A percentile compares a stretch with the other conserved stretches of the same genome.
Conservation (phyloP, 64 coral and sea anemone genomes). For the Orbicella faveolata region DNA sequence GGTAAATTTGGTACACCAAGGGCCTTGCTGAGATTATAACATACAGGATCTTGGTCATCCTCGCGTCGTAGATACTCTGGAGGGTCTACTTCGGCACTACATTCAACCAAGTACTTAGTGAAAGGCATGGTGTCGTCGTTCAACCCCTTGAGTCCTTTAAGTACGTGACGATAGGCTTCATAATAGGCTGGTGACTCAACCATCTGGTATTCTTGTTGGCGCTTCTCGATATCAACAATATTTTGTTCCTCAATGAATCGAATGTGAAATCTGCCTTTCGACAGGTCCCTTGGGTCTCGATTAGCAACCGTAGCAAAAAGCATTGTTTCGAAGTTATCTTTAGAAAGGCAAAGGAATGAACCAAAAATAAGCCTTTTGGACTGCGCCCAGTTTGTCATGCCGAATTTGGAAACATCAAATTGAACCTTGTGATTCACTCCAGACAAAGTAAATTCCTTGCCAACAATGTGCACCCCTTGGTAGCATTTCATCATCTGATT, state of each 20-base stretch:
- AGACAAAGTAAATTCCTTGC: constrained; percentile 46
- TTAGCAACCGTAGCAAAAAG: constrained; percentile 73
- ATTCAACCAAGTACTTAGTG: constrained; percentile 22
- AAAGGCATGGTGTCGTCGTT: constrained; percentile 49
- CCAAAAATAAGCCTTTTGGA: constrained; percentile 50
- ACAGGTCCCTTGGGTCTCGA: constrained; percentile 26
- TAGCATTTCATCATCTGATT: constrained; percentile 72
- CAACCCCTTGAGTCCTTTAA: constrained; percentile 56
- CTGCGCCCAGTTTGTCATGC: constrained; percentile 45
- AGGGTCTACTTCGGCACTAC: constrained; percentile 28
- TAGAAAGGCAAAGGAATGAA: constrained; percentile 82
- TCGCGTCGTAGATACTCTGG: constrained; percentile 36
- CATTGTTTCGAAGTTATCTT: constrained; percentile 71
- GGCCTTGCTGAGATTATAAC: constrained; percentile 42
- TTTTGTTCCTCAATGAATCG: constrained; percentile 40
- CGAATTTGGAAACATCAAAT: constrained; percentile 58
- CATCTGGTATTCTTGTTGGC: constrained; percentile 33
- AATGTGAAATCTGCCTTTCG: neutral
- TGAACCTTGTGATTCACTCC: constrained; percentile 52
- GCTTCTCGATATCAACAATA: constrained; percentile 43
- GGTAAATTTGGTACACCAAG: neutral
- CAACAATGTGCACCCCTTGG: constrained; percentile 18
- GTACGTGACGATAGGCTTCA: constrained; percentile 76
- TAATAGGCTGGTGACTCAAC: constrained; percentile 61
- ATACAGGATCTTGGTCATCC: neutral